Conservation (phyloP, 30 jellyfish, hydroid and myxozoan species). For the Hydractinia symbiolongicarpus region DNA sequence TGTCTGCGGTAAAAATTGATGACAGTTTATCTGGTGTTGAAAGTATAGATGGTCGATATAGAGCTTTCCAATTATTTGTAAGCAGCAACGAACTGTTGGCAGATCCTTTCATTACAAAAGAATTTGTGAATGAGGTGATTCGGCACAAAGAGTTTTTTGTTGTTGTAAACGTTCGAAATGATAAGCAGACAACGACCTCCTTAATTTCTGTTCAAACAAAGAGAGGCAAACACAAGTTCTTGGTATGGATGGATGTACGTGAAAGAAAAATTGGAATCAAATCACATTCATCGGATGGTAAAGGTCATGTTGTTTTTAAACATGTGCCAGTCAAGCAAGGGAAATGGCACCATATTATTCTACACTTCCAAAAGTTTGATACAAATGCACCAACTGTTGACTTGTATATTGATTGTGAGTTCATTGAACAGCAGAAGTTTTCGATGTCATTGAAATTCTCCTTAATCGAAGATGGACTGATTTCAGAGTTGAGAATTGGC, state of each 20-base stretch:
- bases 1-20: constrained; percentile 76
- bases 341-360: constrained; percentile 81
- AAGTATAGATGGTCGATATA: constrained; percentile 63
- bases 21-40: constrained; percentile 77
- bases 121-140: constrained; percentile 55
- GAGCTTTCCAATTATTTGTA: constrained; percentile 89
- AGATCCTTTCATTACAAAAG: constrained; percentile 42
- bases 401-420: constrained; percentile 76
- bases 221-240: constrained; percentile 55
- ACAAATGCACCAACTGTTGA: constrained; percentile 56
- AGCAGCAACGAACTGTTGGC: constrained; percentile 82
- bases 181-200: constrained; percentile 75
- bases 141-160: constrained; percentile 70
- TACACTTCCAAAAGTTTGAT: constrained; percentile 52
- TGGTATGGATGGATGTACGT: constrained; percentile 68
- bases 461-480: constrained; percentile 48
- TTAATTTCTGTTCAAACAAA: constrained; percentile 62
- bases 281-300: constrained; percentile 54
- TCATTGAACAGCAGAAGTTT: constrained; percentile 49
- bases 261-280: constrained; percentile 80
- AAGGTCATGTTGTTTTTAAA: constrained; percentile 48
- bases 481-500: constrained; percentile 67
- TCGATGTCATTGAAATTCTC: constrained; percentile 49
- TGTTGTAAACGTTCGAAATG: constrained; percentile 72
- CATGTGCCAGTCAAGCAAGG: constrained; percentile 74